Evolutionary conservation across 1,140 invertebrate genomes (phyloP), one percentile per base, ranked within the genome.

Genomic region (Saxidomus purpurata): DNA sequence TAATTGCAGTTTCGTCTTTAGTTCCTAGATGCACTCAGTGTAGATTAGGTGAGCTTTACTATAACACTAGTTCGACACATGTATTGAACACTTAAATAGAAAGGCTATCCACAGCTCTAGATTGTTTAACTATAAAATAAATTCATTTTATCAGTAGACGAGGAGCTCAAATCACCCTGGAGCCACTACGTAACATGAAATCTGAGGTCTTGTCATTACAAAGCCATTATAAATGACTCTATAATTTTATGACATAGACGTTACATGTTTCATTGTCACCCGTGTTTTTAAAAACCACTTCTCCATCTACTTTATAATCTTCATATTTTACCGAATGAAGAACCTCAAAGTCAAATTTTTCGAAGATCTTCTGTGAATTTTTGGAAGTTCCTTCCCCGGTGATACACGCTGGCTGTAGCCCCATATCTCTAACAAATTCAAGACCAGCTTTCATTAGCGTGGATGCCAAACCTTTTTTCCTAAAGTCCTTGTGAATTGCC

Each of bases 261-360:
- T 77, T 76, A 17, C 43, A 67, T 6, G 63, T 47, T 83, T 80
- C 61, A 15, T 77, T 43, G 17, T 76, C 80, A 17, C 87, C 87
- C 11, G 79, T 89, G 22, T 84, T 67, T 31, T 55, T 89, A 11
- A 89, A 83, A 17, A 89, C 79, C 22, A 89, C 40, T 55, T 89
- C 80, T 17, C 80, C 87, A 61, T 89, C 47, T 34, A 43, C 47
- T 83, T 76, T 77, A 74, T 83, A 83, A 40, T 89, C 87, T 34
- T 82, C 87, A 76, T 83, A 89, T 19, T 22, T 63, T 0, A 59
- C 47, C 22, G 36, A n/a, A 34, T 76, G 55, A 1, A 89, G 0
- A 9, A 38, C n/a, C 40, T 83, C 80, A 77, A 89, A 89, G 2
- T 38, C 52, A n/a, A 61, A 84, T 49, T 83, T 89, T 28, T 84